phyloP scores from a whole-genome alignment of 2,888 invertebrate genomes.

The Abrostola triplasia region DNA sequence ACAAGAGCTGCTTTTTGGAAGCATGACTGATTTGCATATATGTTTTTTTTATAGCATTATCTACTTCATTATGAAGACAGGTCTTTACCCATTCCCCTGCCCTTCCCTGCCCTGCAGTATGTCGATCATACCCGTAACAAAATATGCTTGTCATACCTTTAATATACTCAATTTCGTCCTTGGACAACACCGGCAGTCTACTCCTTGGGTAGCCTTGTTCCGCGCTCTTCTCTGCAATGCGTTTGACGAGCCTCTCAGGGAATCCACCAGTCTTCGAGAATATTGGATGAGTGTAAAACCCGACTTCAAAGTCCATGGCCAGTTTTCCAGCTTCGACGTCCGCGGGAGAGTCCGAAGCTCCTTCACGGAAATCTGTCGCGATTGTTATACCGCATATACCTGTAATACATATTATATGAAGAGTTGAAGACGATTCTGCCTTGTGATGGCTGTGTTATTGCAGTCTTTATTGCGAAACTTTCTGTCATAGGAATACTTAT shows the following conservation, averaged over 20 bases:
- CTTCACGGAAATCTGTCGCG: conserved; percentile 73
- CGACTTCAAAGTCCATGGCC: conserved; percentile 73
- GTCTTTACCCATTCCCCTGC: no score
- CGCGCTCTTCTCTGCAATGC: conserved; percentile 78
- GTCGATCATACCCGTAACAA: no score
- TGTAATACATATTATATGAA: no score
- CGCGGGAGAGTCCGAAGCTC: conserved; percentile 63
- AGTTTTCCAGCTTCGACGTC: conserved; percentile 70
- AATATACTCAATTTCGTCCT: conserved; percentile 73
- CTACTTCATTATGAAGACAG: no score
- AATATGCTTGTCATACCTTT: conserved; percentile 75
- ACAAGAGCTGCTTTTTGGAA: no score
- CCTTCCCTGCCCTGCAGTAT: no score
- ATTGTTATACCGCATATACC: conserved; percentile 75
- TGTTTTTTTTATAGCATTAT: no score
- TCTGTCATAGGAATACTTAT: background rate
- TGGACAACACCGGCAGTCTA: conserved; percentile 81
- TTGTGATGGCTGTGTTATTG: no score
- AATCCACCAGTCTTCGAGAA: conserved; percentile 82
- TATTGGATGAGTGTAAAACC: conserved; percentile 83
- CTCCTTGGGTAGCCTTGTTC: conserved; percentile 81
- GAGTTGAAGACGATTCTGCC: no score
- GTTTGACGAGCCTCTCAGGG: conserved; percentile 77
- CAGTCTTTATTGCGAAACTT: no score
- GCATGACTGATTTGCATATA: no score